Base-by-base conservation (phyloP, 2,888 invertebrate genomes). In the Eupithecia dodoneata region DNA sequence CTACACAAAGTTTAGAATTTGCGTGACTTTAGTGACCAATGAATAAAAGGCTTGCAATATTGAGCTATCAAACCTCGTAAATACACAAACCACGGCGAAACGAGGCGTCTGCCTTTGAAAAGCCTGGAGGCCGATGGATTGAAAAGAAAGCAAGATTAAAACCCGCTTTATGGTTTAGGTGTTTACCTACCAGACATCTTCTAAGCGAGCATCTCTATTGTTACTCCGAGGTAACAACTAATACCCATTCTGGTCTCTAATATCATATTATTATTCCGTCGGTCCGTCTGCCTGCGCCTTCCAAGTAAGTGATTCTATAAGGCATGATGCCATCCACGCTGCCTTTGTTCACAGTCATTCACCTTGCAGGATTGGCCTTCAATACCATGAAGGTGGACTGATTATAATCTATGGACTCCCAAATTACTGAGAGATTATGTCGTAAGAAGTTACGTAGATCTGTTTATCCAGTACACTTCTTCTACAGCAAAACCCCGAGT, bases 241-340 rank as follows among this genome's bases (percentile, higher is more conserved):
- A 84, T 87, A 85, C 81, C 80, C 77, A 87, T 86, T 82, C 85
- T 80, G 82, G 79, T 77, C 78, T 82, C 72, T 84, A 72, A 82
- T 85, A 85, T 85, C 67, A 83, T 87, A 85, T 87, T 87, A 83
- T 84, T 85, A 87, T 87, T 86, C 87, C 70, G 79, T 78, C 74
- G 55, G 81, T 80, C 47, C 79, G 76, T 80, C 77, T 76, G 78
- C 70, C 78, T 78, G 82, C 87, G 76, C 84, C 83, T 87, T 78
- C 84, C 78, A 78, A 83, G 87, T 83, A 87, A 81, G 80, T 75
- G 71, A 67, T 72, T 79, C 72, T 73, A 76, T 74, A 76, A 76
- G 74, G 74, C 59, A 76, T 79, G 79, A 79, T 74, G 74, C 76
- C 76, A 77, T 77, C 72, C 77, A 76, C 49, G 74, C 74, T 73